Evolutionary conservation across 1,140 invertebrate species (phyloP).

Genomic region (Trichonephila inaurata): DNA sequence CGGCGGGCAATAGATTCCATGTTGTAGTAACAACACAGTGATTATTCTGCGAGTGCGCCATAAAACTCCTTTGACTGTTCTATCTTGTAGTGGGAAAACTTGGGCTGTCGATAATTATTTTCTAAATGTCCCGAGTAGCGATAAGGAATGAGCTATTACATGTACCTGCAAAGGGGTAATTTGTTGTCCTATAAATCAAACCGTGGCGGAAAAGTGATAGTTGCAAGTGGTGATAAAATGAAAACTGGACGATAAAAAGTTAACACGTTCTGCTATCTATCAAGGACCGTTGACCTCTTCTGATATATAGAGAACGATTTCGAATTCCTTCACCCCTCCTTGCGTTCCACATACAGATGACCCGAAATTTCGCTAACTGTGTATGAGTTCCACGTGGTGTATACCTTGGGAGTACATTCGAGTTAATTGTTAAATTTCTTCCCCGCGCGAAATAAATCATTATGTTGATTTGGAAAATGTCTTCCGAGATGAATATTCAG

Average conservation of each 20-base stretch:
- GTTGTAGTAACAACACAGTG: slow-evolving; percentile 40
- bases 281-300: slow-evolving; percentile 23
- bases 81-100: slow-evolving; percentile 8
- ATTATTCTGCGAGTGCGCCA: slow-evolving; percentile 43
- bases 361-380: not conserved
- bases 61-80: slow-evolving; percentile 50
- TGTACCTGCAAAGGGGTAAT: slow-evolving; percentile 26
- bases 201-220: not conserved
- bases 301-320: not conserved
- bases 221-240: slow-evolving; percentile 60
- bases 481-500: too few species aligned
- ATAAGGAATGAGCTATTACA: slow-evolving; percentile 68
- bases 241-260: slow-evolving; percentile 56
- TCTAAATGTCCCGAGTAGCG: slow-evolving; percentile 20
- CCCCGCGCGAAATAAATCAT: too few species aligned
- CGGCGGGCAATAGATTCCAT: slow-evolving; percentile 48
- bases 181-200: slow-evolving; percentile 67
- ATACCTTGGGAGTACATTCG: too few species aligned
- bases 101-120: slow-evolving; percentile 53
- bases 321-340: not conserved
- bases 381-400: too few species aligned
- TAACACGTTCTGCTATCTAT: slow-evolving; percentile 20
- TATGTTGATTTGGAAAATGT: too few species aligned
- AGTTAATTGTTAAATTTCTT: too few species aligned
- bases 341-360: not conserved